Conservation (phyloP, 2,113 vertebrate species). For the Oplegnathus fasciatus region DNA sequence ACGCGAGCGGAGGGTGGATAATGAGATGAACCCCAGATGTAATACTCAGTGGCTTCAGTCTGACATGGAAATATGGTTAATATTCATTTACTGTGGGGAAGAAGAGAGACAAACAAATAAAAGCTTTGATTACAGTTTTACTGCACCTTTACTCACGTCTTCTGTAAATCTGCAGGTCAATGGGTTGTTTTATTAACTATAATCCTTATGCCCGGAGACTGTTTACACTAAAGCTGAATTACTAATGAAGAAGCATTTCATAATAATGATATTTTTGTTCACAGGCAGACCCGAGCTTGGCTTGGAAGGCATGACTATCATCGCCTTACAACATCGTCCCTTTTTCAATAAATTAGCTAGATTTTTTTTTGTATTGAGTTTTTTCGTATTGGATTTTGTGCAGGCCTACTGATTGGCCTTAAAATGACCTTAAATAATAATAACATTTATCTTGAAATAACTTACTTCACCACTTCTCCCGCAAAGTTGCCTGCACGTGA, state of each 20-base stretch:
- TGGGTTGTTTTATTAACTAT: not conserved
- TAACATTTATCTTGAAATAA: not conserved
- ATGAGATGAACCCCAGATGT: constrained; percentile 54
- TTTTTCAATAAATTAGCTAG: not conserved
- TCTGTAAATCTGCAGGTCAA: not conserved
- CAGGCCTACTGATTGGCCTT: not conserved
- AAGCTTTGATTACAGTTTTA: not conserved
- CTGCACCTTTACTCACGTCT: not conserved
- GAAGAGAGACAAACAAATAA: not conserved
- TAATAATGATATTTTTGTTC: not conserved
- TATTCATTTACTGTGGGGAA: constrained; percentile 11
- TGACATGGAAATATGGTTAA: constrained; percentile 34
- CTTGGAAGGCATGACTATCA: not conserved
- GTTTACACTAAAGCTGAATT: not conserved
- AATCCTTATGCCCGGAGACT: not conserved
- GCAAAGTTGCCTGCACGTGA: not conserved
- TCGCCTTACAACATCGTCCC: not conserved
- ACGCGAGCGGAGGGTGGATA: constrained; percentile 39
- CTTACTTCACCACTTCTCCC: not conserved
- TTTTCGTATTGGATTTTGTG: not conserved
- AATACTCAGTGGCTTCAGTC: constrained; percentile 18
- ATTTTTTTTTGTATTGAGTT: not conserved
- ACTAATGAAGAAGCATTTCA: not conserved
- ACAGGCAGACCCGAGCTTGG: too few species aligned
- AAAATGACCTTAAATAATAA: not conserved